Base-by-base conservation (phyloP, 1,140 invertebrate species). In the Argopecten irradians region DNA sequence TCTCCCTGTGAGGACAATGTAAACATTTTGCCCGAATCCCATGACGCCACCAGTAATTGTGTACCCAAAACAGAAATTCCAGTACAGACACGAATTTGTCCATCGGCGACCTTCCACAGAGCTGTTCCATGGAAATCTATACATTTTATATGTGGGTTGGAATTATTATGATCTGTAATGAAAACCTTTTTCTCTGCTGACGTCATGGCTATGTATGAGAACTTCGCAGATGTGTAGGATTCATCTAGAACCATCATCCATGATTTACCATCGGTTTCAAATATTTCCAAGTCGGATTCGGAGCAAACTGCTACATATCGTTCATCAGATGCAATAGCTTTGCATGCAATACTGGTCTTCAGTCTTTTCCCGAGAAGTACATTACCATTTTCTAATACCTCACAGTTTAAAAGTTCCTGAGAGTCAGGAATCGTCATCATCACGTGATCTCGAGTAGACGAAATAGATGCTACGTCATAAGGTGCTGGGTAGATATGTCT, bases 81-180 rank as follows among this genome's bases (percentile, higher is more conserved):
- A 0, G 83, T 87, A 3, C 86, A 86, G 39, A 89, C 87, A 22
- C 82, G 83, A 2, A 89, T 46, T 85, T 86, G 86, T 8, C 34
- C 28, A 28, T 89, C 86, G 9, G 85, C n/a, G 82, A 89, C 84
- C 14, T 86, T n/a, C 89, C 89, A 89, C 0, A 84, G n/a, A 19
- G 85, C 39, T 34, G 87, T 86, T n/a, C 89, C 89, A 11, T 83
- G 82, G 32, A 87, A 89, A 22, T 83, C 36, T 8, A 89, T 9
- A 82, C 89, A 89, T 0, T 85, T 41, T n/a, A 89, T 46, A 13
- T 89, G 86, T 32, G 89, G 89, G 39, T 89, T 86, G 0, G 86
- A 86, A 35, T 87, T 87, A 39, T 85, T 87, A 36, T 89, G 89
- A 32, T 89, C 86, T 14, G 89, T 89, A 33, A 89, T 34, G 83